phyloP scores from a whole-genome alignment of 2,113 vertebrate species.

The Nesogale talazaci region DNA sequence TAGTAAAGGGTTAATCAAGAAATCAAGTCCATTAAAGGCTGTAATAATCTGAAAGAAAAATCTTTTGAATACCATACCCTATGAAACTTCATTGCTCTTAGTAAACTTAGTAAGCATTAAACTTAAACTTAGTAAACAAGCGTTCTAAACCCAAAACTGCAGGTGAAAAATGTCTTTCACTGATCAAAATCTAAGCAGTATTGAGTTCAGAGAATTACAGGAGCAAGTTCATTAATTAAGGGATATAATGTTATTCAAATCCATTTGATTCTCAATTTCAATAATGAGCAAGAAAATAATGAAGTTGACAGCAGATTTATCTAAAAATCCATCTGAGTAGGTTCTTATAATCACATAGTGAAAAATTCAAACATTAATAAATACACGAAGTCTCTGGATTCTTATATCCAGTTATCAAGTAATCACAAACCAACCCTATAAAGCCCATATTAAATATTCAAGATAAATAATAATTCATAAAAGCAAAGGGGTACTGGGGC shows the following conservation, averaged over 20 bases:
- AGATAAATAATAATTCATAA: too few relatives aligned
- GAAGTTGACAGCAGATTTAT: conserved; percentile 7
- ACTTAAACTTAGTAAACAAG: not conserved
- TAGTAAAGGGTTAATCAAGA: conserved; percentile 27
- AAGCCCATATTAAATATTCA: not conserved
- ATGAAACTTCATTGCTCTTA: not conserved
- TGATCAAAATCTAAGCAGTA: not conserved
- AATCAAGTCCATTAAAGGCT: not conserved
- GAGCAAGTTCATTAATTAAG: not conserved
- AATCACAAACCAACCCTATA: too few relatives aligned
- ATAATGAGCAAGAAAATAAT: conserved; percentile 34
- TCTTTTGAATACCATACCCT: not conserved
- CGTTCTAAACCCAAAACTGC: not conserved
- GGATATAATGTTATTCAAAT: not conserved
- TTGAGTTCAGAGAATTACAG: not conserved
- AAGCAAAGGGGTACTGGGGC: too few relatives aligned
- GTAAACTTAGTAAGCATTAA: not conserved
- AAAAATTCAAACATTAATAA: conserved; percentile 11
- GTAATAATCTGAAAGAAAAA: conserved; percentile 45
- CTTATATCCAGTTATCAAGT: not conserved
- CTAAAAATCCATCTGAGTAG: conserved; percentile 36
- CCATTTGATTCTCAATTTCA: conserved; percentile 33
- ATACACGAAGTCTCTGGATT: not conserved
- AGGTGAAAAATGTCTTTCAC: not conserved
- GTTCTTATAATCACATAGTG: conserved; percentile 5